These are phyloP conservation scores for Pygoscelis adeliae DNA, from an alignment of 2,113 vertebrate genomes.

Conservation along the genomic window DNA sequence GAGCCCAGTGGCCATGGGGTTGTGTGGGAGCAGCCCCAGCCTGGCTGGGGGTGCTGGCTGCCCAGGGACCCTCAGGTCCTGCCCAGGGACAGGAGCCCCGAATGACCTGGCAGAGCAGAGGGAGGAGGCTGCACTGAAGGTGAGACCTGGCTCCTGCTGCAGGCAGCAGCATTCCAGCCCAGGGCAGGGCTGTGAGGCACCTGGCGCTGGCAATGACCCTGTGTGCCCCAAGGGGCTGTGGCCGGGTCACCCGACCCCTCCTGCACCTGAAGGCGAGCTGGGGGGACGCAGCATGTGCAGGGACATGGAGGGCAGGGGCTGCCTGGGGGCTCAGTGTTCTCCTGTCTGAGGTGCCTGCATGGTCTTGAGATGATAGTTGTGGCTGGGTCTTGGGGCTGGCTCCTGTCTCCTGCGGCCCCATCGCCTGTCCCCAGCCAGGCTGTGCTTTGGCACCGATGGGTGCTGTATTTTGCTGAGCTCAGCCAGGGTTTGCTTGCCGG, in stretches of 20 bases:
- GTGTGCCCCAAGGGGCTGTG: fast-evolving
- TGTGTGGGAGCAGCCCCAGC: background rate
- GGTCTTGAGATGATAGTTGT: background rate
- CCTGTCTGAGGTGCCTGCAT: fast-evolving
- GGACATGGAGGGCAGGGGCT: background rate
- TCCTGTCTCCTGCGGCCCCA: fast-evolving
- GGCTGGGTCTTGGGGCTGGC: background rate
- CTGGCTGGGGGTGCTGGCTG: background rate
- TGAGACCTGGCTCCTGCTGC: background rate
- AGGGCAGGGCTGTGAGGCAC: background rate
- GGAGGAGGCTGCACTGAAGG: fast-evolving
- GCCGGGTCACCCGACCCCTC: background rate
- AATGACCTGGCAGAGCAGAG: fast-evolving
- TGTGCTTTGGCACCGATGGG: background rate
- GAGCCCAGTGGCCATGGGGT: fast-evolving
- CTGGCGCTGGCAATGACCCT: background rate
- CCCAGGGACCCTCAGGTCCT: background rate
- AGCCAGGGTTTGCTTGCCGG: background rate
- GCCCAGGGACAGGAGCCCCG: background rate
- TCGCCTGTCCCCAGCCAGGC: fast-evolving
- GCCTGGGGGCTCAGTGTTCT: background rate
- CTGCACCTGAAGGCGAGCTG: fast-evolving
- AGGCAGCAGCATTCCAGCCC: background rate
- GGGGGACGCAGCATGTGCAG: fast-evolving
- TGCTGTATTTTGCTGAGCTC: background rate